Evolutionary conservation across 2,797 vertebrate species (phyloP), one percentile per base, ranked within the genome.

Genomic region (Australoheros facetus): DNA sequence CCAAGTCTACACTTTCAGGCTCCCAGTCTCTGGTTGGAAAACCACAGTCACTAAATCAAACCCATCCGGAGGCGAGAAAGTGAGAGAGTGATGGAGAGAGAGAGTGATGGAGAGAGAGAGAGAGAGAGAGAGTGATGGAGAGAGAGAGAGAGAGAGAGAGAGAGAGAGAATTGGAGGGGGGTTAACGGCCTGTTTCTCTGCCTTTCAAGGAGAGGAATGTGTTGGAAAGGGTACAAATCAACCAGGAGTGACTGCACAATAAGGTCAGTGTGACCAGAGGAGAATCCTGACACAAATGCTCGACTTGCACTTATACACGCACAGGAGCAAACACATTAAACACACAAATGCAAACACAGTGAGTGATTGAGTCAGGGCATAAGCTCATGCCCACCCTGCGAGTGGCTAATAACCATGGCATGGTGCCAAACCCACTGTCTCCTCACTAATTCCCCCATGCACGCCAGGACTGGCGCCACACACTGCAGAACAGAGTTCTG

Each of bases 391-490:
- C 84, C 91, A 85, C 94, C 93, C 93, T 88, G 90, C 91, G 89
- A 92, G 94, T 94, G 92, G 92, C 93, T 93, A 91, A 94, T 94
- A 95, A 94, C 83, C 73, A 73, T 94, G 96, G 96, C 94, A 9
- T 45, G 45, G 72, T 1, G 93, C 96, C 97, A 95, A 96, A 97
- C 96, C 96, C 96, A 95, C 96, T 93, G 96, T 96, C 96, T 96
- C 96, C 91, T 81, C 88, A 90, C 91, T 94, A 95, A 95, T 94
- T 95, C 94, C 92, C 92, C 89, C 59, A 79, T 88, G 90, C 89
- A 89, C 71, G 91, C 91, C 91, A 89, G 94, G 95, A 94, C 92
- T 87, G 92, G 92, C 95, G 91, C 93, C 94, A 94, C 21, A 94
- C 21, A 69, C 82, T 71, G 85, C 87, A 92, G 88, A 93, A 95